Evolutionary conservation across 1,140 invertebrate species (phyloP), one percentile per base, ranked within the genome.

Genomic region (Euura saliciscinereae): DNA sequence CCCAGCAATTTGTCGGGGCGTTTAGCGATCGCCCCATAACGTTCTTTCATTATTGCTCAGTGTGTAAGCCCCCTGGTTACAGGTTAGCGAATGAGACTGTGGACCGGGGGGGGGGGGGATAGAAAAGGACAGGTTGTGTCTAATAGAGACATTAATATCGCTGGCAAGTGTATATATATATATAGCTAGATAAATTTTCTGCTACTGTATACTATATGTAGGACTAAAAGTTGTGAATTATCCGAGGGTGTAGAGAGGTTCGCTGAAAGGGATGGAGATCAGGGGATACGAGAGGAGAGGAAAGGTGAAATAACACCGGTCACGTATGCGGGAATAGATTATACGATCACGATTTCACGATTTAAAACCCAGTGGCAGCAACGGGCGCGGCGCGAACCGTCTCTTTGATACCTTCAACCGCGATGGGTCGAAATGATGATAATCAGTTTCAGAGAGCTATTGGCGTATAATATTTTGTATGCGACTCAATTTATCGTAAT

Each of bases 71-170:
- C 28, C 28, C 28, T 28, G 28, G 28, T 28, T 28, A 28, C 28
- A 28, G 28, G 28, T 28, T 28, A 28, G 28, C 28, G 28, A 28
- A 28, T 0, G 28, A 28, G 28, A 28, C 28, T 28, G 28, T 28
- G 28, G 28, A 28, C 28, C 28, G 28, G 28, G 28, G 28, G 28
- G 51, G 28, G 28, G 28, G 28, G 28, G 51, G 3, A 6, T 59
- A 11, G 28, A 67, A 28, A 44, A 42, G 3, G 66, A 67, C 42
- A 44, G 43, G 66, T 10, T 44, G 28, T 28, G 73, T 77, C 81
- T 87, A 86, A 87, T 87, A 85, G 85, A 87, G 84, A 81, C 85
- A 86, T 87, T 83, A 85, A 86, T 86, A 86, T 85, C 79, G 80
- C 80, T 76, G 78, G 78, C 74, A 76, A 80, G 76, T 79, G 79